Conservation (phyloP, 2,797 vertebrate genomes). For the Tokudaia muenninki region DNA sequence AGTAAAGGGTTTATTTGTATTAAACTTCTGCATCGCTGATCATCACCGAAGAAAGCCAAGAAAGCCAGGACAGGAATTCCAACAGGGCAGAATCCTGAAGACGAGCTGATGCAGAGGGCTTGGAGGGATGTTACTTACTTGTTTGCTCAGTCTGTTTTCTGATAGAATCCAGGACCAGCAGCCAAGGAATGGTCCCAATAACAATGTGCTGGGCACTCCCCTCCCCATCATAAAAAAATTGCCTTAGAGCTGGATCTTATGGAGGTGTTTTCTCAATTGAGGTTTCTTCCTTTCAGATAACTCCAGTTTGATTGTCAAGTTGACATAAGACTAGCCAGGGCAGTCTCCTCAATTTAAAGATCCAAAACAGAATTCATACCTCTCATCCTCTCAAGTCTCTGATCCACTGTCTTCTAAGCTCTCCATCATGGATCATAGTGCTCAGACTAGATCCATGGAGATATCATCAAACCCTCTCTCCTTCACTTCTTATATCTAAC, state of each 20-base stretch:
- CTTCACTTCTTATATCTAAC: background rate
- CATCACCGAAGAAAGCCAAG: background rate
- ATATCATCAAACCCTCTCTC: background rate
- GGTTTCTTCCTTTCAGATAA: background rate
- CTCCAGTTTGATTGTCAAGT: background rate
- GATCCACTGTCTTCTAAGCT: background rate
- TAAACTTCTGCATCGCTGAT: background rate
- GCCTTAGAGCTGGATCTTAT: background rate
- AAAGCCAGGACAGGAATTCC: background rate
- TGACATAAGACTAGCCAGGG: background rate
- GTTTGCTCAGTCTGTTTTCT: background rate
- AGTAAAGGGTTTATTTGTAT: background rate
- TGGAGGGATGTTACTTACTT: background rate
- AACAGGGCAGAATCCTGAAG: background rate
- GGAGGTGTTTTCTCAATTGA: background rate
- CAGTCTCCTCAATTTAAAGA: slow-evolving; percentile 7
- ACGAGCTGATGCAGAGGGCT: background rate
- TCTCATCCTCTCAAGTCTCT: background rate
- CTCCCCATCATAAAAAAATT: background rate
- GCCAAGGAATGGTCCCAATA: background rate
- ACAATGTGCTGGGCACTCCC: background rate
- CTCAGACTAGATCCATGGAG: background rate
- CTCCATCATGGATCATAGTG: background rate
- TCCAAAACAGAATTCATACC: background rate
- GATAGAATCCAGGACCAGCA: background rate